These are phyloP conservation scores for Otocyon megalotis DNA, from an alignment of 2,113 vertebrate genomes.

Conservation along the genomic window DNA sequence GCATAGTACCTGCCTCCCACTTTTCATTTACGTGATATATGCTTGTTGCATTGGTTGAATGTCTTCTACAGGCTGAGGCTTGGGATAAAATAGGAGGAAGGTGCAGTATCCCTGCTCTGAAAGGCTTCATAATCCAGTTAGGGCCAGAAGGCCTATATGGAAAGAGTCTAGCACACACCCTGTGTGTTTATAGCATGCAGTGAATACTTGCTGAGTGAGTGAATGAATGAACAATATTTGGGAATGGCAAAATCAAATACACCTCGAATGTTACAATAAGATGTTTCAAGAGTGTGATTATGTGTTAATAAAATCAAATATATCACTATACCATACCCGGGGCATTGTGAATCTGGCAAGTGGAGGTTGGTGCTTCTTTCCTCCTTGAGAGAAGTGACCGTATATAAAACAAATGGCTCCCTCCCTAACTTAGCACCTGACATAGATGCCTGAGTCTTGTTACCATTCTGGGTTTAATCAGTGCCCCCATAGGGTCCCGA, in stretches of 20 bases:
- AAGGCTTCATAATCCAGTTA: background rate
- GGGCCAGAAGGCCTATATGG: background rate
- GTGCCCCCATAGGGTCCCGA: background rate
- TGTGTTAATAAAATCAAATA: background rate
- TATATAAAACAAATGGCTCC: background rate
- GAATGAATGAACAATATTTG: conserved; percentile 26
- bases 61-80: background rate
- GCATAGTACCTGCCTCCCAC: background rate
- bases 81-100: conserved; percentile 18
- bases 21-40: background rate
- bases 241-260: conserved; percentile 4
- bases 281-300: background rate
- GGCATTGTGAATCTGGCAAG: background rate
- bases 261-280: background rate
- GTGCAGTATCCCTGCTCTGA: background rate
- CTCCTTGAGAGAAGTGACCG: background rate
- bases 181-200: conserved; percentile 1
- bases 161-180: background rate
- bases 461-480: background rate
- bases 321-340: background rate
- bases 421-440: background rate
- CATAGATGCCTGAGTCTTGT: background rate
- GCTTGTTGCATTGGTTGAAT: background rate
- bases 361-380: background rate
- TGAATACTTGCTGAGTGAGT: conserved; percentile 19